Conservation (phyloP, 2,888 invertebrate genomes). For the Cryptocephalus moraei region DNA sequence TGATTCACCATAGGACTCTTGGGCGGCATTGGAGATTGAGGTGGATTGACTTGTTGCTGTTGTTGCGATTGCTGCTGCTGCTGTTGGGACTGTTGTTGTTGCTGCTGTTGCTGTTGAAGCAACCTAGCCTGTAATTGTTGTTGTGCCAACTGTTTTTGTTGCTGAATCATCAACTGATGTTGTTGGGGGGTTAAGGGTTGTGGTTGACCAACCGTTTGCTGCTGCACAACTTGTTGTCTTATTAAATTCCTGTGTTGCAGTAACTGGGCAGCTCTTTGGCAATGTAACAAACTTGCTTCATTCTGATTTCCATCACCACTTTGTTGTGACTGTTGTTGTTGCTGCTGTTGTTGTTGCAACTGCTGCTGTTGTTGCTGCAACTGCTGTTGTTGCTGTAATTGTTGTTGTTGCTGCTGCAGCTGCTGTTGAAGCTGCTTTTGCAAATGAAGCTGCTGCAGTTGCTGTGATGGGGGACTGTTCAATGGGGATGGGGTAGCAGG, state of each 20-base stretch:
- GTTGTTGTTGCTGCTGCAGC: constrained; percentile 30
- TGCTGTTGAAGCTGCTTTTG: constrained; percentile 40
- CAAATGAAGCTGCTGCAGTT: constrained; percentile 28
- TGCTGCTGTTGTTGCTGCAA: constrained; percentile 13
- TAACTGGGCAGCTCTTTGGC: constrained; percentile 30
- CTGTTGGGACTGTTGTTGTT: constrained; percentile 15
- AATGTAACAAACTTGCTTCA: constrained; percentile 39
- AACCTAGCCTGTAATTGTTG: constrained; percentile 38
- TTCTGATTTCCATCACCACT: constrained; percentile 28
- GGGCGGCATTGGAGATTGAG: constrained; percentile 46
- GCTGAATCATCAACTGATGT: constrained; percentile 22
- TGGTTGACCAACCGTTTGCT: constrained; percentile 39
- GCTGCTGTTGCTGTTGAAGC: constrained; percentile 8
- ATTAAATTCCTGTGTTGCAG: constrained; percentile 32
- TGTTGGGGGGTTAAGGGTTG: constrained; percentile 22
- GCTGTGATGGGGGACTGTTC: constrained; percentile 34
- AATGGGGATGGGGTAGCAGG: constrained; percentile 34
- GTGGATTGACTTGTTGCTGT: constrained; percentile 30
- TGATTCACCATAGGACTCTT: constrained; percentile 40
- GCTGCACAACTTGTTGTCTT: constrained; percentile 37
- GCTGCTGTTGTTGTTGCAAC: constrained; percentile 18
- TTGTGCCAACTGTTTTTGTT: constrained; percentile 29
- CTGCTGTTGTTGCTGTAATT: constrained; percentile 27
- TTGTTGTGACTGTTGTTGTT: constrained; percentile 32
- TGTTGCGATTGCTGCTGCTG: constrained; percentile 17